phyloP scores from a whole-genome alignment of 2,888 invertebrate genomes.

The Drosophila paranaensis region DNA sequence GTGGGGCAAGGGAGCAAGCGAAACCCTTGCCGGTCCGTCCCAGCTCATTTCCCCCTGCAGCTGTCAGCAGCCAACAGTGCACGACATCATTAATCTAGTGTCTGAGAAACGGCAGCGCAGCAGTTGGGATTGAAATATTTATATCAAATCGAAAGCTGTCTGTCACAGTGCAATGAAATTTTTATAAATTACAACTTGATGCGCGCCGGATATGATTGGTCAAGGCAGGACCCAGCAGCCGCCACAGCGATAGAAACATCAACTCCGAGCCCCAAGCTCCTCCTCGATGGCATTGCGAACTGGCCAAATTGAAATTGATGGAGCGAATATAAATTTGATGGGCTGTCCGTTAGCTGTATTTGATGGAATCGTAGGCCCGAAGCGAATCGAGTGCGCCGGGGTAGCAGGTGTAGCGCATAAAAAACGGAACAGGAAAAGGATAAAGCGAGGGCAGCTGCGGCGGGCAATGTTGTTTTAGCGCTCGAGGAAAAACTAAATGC shows the following conservation, averaged over 20 bases:
- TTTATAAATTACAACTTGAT: conserved; percentile 76
- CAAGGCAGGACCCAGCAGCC: conserved; percentile 23
- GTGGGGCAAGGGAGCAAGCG: neutral
- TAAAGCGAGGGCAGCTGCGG: conserved; percentile 35
- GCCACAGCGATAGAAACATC: conserved; percentile 63
- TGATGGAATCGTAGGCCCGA: conserved; percentile 30
- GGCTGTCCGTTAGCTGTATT: conserved; percentile 50
- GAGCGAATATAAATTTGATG: conserved; percentile 68
- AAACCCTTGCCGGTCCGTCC: conserved; percentile 16
- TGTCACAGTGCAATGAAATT: conserved; percentile 77
- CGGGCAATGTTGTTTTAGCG: conserved; percentile 55
- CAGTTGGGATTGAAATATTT: conserved; percentile 73
- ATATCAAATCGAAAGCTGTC: conserved; percentile 81
- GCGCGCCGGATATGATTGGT: conserved; percentile 62
- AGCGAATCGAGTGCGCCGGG: conserved; percentile 15
- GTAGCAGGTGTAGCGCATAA: conserved; percentile 74
- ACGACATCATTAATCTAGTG: conserved; percentile 76
- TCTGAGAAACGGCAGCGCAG: conserved; percentile 39
- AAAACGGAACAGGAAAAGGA: conserved; percentile 52
- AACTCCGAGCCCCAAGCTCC: conserved; percentile 28
- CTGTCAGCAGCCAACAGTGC: conserved; percentile 67
- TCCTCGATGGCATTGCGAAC: conserved; percentile 43
- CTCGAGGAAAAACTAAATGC: conserved; percentile 55
- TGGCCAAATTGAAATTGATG: conserved; percentile 75
- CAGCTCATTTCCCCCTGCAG: conserved; percentile 25